Evolutionary conservation across 92 coral and sea anemone genomes (phyloP).

Genomic region (Anthopleura xanthogrammica): DNA sequence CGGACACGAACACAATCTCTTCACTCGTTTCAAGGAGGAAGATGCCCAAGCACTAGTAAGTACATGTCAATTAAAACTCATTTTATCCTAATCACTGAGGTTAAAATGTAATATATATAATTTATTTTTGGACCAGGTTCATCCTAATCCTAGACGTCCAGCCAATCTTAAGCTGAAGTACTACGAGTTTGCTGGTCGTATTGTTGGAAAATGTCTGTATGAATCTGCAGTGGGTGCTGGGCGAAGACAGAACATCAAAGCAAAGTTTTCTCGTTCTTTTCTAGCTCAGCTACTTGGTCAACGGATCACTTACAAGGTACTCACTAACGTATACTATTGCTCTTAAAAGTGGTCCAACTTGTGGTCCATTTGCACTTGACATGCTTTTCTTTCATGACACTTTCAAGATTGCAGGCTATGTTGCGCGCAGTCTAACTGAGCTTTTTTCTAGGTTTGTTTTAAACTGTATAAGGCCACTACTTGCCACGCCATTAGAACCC

Average conservation of each 20-base stretch:
- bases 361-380: no score
- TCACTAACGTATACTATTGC: background rate
- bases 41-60: slow-evolving; percentile 94
- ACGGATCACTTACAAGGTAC: slow-evolving; percentile 87
- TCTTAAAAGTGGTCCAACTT: background rate
- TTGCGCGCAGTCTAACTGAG: no score
- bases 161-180: slow-evolving; percentile 67
- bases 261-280: slow-evolving; percentile 88
- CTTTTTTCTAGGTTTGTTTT: no score
- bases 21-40: slow-evolving; percentile 83
- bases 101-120: background rate
- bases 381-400: no score
- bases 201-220: slow-evolving; percentile 91
- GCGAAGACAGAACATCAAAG: slow-evolving; percentile 86
- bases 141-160: slow-evolving; percentile 84
- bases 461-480: no score
- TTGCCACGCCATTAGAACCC: no score
- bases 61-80: background rate
- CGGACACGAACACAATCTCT: slow-evolving; percentile 77
- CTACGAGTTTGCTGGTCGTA: slow-evolving; percentile 93
- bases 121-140: slow-evolving; percentile 52
- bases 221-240: slow-evolving; percentile 75
- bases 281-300: slow-evolving; percentile 93
- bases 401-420: no score
- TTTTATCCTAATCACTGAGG: background rate